phyloP scores from a whole-genome alignment of 37 sponge, comb jelly and placozoan species.

The Aphrocallistes beatrix region DNA sequence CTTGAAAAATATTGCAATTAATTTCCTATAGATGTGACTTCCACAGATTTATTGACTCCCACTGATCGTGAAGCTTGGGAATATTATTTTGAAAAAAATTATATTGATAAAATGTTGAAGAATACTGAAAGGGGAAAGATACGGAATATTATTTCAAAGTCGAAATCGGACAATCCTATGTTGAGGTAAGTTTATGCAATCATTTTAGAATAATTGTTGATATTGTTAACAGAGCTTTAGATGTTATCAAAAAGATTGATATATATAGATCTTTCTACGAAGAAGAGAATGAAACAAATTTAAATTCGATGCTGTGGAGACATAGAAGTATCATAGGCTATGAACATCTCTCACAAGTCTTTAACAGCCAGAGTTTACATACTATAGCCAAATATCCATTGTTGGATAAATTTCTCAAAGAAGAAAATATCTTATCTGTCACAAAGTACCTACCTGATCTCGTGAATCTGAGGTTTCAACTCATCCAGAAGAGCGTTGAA shows the following conservation, averaged over 20 bases:
- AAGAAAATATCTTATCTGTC: background rate
- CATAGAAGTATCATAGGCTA: conserved; percentile 2
- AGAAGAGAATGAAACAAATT: background rate
- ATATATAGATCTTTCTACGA: background rate
- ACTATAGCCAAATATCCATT: background rate
- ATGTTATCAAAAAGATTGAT: too few species aligned
- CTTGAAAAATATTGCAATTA: too few species aligned
- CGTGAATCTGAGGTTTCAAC: background rate
- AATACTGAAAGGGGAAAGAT: too few species aligned
- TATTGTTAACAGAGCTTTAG: too few species aligned
- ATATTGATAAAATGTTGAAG: too few species aligned
- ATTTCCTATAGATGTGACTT: background rate
- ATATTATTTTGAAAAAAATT: background rate
- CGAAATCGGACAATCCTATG: too few species aligned
- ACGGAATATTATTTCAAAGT: too few species aligned
- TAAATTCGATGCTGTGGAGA: background rate
- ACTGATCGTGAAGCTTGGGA: background rate
- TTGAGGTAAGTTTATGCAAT: too few species aligned
- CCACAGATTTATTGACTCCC: background rate
- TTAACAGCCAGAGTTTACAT: background rate
- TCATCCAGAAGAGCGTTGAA: background rate
- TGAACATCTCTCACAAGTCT: background rate
- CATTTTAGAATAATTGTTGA: too few species aligned
- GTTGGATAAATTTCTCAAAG: background rate
- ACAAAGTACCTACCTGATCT: background rate